phyloP scores from a whole-genome alignment of 2,888 invertebrate species.

The Microctonus hyperodae region DNA sequence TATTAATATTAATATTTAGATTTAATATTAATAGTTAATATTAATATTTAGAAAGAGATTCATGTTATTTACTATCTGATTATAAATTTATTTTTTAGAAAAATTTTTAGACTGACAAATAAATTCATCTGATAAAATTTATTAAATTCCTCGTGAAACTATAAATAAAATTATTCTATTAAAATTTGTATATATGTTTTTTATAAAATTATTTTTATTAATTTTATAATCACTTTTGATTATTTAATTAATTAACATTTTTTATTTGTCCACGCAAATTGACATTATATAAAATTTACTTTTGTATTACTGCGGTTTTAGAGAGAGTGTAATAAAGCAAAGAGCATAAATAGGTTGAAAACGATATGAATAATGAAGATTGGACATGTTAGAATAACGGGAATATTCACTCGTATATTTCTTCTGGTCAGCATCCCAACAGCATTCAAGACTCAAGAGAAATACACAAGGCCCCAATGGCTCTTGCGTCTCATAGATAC shows the following conservation, averaged over 20 bases:
- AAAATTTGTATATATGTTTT: too few relatives aligned
- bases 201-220: too few relatives aligned
- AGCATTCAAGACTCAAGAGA: slow-evolving; percentile 17
- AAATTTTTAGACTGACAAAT: too few relatives aligned
- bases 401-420: slow-evolving; percentile 21
- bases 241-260: neutral
- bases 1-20: too few relatives aligned
- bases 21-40: too few relatives aligned
- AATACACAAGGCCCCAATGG: slow-evolving; percentile 13
- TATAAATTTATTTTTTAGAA: too few relatives aligned
- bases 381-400: slow-evolving; percentile 23
- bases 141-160: too few relatives aligned
- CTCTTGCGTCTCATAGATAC: slow-evolving; percentile 10
- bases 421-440: slow-evolving; percentile 20
- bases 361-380: slow-evolving; percentile 13
- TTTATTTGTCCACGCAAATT: neutral
- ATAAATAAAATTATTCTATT: too few relatives aligned
- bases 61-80: too few relatives aligned
- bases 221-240: too few relatives aligned
- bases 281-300: neutral
- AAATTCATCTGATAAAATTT: too few relatives aligned
- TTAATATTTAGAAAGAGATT: too few relatives aligned
- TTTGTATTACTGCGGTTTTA: slow-evolving; percentile 4
- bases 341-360: slow-evolving; percentile 15
- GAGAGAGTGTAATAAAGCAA: neutral